Percentiles rank a stretch among this genome's conserved stretches.
These are phyloP conservation scores for Zingel zingel DNA, from an alignment of 2,113 vertebrate species.

Conservation along the genomic window DNA sequence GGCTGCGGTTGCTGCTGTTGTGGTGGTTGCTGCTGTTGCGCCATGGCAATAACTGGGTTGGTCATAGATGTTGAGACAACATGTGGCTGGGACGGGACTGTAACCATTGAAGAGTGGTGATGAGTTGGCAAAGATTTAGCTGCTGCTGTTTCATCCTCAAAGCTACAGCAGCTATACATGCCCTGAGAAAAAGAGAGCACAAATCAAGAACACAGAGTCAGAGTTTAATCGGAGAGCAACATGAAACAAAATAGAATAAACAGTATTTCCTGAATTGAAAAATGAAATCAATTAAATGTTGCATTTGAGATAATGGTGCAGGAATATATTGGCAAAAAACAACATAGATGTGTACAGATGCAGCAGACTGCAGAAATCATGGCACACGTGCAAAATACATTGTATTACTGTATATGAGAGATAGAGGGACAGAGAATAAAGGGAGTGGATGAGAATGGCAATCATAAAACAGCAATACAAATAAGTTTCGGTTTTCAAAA, in stretches of 20 bases:
- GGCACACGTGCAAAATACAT: background rate
- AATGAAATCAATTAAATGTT: background rate
- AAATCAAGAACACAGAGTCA: background rate
- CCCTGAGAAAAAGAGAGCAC: constrained; percentile 80
- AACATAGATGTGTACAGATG: background rate
- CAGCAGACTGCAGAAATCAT: background rate
- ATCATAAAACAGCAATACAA: constrained; percentile 30
- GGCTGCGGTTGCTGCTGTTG: constrained; percentile 81
- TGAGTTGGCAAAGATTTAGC: constrained; percentile 81
- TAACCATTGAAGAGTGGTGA: constrained; percentile 81
- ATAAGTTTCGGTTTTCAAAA: constrained; percentile 34
- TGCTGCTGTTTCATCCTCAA: constrained; percentile 87
- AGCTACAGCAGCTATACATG: constrained; percentile 95
- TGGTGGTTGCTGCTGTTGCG: constrained; percentile 84
- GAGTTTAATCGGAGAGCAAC: background rate
- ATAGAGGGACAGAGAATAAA: background rate
- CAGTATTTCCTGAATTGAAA: background rate
- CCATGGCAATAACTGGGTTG: constrained; percentile 80
- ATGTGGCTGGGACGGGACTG: constrained; percentile 80
- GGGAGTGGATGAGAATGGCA: constrained; percentile 11
- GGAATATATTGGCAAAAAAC: background rate
- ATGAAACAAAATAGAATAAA: background rate
- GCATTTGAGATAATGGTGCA: background rate
- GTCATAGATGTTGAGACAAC: constrained; percentile 79
- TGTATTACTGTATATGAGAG: constrained; percentile 5